Conservation (phyloP, 2,113 vertebrate species). For the Fregetta grallaria region DNA sequence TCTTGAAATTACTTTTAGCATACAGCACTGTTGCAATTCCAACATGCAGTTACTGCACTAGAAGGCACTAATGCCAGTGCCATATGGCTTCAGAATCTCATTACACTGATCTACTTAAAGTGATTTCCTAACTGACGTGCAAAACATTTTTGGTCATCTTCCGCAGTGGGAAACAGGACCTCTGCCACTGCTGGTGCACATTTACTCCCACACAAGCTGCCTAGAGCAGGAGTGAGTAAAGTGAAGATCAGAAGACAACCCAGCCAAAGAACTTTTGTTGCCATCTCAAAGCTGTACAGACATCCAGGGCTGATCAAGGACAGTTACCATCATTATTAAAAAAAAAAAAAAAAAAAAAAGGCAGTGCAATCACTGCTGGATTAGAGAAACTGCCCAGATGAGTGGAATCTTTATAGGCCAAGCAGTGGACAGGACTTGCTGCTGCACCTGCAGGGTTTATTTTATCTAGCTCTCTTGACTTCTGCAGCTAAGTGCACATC, state of each 20-base stretch:
- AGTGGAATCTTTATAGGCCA: background rate
- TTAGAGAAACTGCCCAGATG: background rate
- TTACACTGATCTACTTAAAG: constrained; percentile 63
- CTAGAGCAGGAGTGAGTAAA: background rate
- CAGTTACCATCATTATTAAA: background rate
- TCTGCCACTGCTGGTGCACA: background rate
- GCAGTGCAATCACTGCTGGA: background rate
- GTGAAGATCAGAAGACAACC: background rate
- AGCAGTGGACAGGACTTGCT: background rate
- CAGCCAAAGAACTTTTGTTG: background rate
- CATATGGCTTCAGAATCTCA: constrained; percentile 68
- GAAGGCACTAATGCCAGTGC: constrained; percentile 41
- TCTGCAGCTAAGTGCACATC: background rate
- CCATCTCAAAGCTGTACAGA: background rate
- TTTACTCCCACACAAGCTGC: background rate
- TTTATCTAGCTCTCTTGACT: background rate
- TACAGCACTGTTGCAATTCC: background rate
- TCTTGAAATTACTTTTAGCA: background rate
- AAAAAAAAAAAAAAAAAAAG: background rate
- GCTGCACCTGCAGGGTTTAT: background rate
- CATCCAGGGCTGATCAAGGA: background rate
- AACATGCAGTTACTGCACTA: background rate
- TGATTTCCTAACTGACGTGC: constrained; percentile 8
- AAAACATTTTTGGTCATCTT: constrained; percentile 38
- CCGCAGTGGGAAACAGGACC: background rate